phyloP scores from a whole-genome alignment of 2,113 vertebrate genomes.

The Eretmochelys imbricata region DNA sequence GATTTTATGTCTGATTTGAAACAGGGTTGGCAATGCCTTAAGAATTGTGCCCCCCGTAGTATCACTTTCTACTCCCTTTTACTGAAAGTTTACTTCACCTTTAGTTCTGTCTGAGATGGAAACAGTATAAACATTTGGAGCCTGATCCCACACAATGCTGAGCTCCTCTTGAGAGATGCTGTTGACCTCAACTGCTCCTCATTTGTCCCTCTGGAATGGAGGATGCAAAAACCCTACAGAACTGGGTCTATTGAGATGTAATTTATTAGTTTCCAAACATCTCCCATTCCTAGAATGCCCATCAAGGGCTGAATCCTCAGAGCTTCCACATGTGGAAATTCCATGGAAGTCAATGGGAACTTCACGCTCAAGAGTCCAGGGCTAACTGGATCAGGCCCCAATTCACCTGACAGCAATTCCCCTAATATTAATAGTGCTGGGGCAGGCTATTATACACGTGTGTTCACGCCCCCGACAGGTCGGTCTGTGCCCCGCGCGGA shows the following conservation, averaged over 20 bases:
- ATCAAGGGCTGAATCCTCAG: fast-evolving
- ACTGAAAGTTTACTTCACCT: too few species aligned
- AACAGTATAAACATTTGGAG: too few species aligned
- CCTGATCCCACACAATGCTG: too few species aligned
- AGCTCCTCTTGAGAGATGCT: too few species aligned
- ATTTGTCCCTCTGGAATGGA: not conserved
- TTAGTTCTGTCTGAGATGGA: too few species aligned
- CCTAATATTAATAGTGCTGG: not conserved
- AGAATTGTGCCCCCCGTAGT: too few species aligned
- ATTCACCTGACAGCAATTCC: not conserved
- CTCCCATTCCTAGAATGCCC: not conserved
- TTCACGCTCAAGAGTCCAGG: fast-evolving
- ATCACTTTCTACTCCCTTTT: too few species aligned
- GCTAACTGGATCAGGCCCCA: fast-evolving
- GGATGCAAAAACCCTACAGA: not conserved
- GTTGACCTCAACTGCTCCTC: too few species aligned
- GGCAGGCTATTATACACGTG: fast-evolving
- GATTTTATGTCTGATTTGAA: too few species aligned
- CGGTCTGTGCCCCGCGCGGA: too few species aligned
- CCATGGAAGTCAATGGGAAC: not conserved
- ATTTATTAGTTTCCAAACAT: not conserved
- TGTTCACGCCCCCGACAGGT: not conserved
- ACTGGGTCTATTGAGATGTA: fast-evolving
- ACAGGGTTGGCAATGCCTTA: too few species aligned
- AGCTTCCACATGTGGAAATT: not conserved